Evolutionary conservation across 2,797 vertebrate genomes (phyloP).

Genomic region (Hipposideros larvatus): DNA sequence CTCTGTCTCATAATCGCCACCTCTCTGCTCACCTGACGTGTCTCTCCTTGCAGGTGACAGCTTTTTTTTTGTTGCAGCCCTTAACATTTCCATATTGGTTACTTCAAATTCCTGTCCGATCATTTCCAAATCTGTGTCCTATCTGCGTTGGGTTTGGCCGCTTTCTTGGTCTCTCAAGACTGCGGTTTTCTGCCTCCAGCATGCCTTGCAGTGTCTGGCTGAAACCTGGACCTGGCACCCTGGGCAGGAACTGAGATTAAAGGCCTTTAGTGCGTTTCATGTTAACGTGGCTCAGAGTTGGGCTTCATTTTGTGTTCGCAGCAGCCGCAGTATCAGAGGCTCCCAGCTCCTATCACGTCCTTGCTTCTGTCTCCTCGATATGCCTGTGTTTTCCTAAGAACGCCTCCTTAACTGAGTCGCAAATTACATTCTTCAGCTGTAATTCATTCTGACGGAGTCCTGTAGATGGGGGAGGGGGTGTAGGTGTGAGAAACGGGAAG

Average conservation of each 20-base stretch:
- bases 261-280: fast-evolving
- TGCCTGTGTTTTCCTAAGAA: neutral
- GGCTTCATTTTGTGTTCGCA: fast-evolving
- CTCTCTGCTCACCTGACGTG: no score
- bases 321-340: neutral
- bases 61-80: no score
- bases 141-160: neutral
- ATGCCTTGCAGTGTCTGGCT: neutral
- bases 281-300: fast-evolving
- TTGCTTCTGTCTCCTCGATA: fast-evolving
- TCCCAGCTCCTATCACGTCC: fast-evolving
- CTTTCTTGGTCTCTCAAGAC: neutral
- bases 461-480: fast-evolving
- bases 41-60: no score
- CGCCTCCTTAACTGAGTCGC: fast-evolving
- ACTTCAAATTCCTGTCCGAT: neutral
- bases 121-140: neutral
- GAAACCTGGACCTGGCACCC: fast-evolving
- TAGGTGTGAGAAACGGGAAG: no score
- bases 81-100: neutral
- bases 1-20: neutral
- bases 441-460: no score
- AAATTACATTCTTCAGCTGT: neutral
- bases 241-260: neutral
- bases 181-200: neutral